Base-by-base conservation (phyloP, 2,888 invertebrate species). In the Brachynemurus nebulosus region DNA sequence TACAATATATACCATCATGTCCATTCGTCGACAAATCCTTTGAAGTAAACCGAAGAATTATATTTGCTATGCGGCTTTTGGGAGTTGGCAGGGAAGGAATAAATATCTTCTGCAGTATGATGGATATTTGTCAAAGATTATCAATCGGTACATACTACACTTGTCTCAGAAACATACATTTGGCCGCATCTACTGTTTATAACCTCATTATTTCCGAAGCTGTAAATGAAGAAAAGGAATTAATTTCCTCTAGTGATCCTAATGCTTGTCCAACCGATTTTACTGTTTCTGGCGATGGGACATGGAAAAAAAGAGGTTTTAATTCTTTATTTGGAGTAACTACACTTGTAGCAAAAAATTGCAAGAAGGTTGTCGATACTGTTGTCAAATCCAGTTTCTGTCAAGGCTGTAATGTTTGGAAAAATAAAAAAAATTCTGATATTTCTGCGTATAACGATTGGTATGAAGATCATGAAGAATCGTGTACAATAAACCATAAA, bases 61-160 rank as follows among this genome's bases (percentile, higher is more conserved):
- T 51, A n/a, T 47, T 49, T 43, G 51, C 47, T 4, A 55, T 53
- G 54, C 36, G 54, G 19, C 44, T 53, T 21, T 42, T 54, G 12
- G 52, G 52, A 30, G 39, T 54, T 35, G 50, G 51, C 37, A 45
- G 23, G 14, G 36, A 52, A 45, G 50, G 48, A 8, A 37, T 53
- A 38, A 52, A 54, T 37, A 44, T 49, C n/a, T 54, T 53, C 43
- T 53, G 51, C 25, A 44, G 47, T 5, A 16, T 53, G 23, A 53
- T 41, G 41, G 3, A 41, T 7, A 7, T 41, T n/a, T 2, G 11
- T n/a, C 1, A 9, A 16, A 23, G n/a, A 5, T 4, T 41, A 2
- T 16, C 2, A 5, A 7, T 17, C 4, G 6, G 2, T 11, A 41
- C 30, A 2, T 41, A 17, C 17, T 2, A 6, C 4, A 2, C 1